phyloP scores from a whole-genome alignment of 2,888 invertebrate species.

The Tetramorium bicarinatum region DNA sequence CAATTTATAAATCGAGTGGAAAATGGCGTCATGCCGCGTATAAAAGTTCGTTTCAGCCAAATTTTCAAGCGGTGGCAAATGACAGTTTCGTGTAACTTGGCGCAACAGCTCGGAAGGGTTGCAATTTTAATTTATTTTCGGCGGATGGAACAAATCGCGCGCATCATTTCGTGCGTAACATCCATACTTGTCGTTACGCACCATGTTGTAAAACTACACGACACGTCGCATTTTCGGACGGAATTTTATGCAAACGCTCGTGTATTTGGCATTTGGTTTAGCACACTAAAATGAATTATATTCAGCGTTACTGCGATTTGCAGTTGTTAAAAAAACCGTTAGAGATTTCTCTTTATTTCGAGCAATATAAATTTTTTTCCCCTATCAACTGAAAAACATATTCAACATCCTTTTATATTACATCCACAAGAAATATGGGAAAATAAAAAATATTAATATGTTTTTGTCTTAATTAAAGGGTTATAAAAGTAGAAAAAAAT shows the following conservation, averaged over 20 bases:
- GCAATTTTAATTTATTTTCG: constrained; percentile 63
- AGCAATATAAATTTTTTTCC: neutral
- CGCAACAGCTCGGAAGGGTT: constrained; percentile 37
- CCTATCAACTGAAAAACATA: neutral
- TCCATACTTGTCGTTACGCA: constrained; percentile 34
- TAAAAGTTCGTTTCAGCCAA: constrained; percentile 58
- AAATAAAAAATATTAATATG: neutral
- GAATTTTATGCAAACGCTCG: constrained; percentile 17
- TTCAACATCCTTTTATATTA: neutral
- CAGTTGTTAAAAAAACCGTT: constrained; percentile 19
- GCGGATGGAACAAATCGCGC: constrained; percentile 49
- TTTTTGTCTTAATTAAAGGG: neutral
- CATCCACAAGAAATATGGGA: neutral
- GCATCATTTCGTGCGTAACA: constrained; percentile 57
- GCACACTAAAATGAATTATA: constrained; percentile 37
- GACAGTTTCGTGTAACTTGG: constrained; percentile 63
- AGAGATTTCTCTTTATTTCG: constrained; percentile 2
- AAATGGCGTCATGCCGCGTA: constrained; percentile 62
- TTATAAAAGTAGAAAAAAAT: neutral
- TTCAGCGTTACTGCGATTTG: constrained; percentile 2
- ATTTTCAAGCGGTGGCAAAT: constrained; percentile 48
- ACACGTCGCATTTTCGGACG: constrained; percentile 14
- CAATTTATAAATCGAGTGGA: constrained; percentile 72
- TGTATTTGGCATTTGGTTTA: constrained; percentile 47
- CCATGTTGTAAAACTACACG: constrained; percentile 22